Base-by-base conservation (phyloP, 1,140 invertebrate species). In the Matsumurasca onukii region DNA sequence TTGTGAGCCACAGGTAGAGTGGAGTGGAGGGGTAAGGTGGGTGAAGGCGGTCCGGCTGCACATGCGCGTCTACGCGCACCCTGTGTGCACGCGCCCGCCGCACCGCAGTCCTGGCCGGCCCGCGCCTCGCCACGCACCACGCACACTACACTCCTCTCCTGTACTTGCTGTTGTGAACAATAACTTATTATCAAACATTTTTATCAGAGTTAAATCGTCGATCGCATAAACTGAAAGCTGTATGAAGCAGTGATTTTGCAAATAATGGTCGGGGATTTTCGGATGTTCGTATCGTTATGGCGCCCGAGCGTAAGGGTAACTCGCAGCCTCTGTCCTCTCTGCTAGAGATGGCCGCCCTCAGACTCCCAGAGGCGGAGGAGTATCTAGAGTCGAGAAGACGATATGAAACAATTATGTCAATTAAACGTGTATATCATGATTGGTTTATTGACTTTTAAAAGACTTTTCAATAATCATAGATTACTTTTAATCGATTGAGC, bases 301-400 rank as follows among this genome's bases (percentile, higher is more conserved):
- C 55, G 3, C 22, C 51, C 17, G 55, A 59, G 2, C 55, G 24
- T 3, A 59, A 20, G 5, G 55, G 29, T 59, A 25, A 20, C 55
- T 15, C 29, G 29, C 55, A 25, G 17, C 24, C 55, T 1, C 29
- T 59, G 24, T 59, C 55, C 29, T 59, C 62, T 1, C n/a, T 65
- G 62, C 22, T 65, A 65, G 62, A 65, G 62, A 72, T 77, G 71
- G 82, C 81, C 65, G 82, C 82, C 0, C 74, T 84, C 31, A 74
- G 82, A 70, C 70, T 83, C 31, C 81, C 82, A 9, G 82, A 83
- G 65, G 78, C 80, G 22, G 82, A 82, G 66, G 81, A 82, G 69
- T 79, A 80, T 65, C n/a, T 68, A 45, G 65, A 67, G 27, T 52
- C 65, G 20, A 34, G 69, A 51, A 62, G 69, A 59, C 48, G 69